Conservation (phyloP, 2,888 invertebrate genomes). For the Tetranychus piercei region DNA sequence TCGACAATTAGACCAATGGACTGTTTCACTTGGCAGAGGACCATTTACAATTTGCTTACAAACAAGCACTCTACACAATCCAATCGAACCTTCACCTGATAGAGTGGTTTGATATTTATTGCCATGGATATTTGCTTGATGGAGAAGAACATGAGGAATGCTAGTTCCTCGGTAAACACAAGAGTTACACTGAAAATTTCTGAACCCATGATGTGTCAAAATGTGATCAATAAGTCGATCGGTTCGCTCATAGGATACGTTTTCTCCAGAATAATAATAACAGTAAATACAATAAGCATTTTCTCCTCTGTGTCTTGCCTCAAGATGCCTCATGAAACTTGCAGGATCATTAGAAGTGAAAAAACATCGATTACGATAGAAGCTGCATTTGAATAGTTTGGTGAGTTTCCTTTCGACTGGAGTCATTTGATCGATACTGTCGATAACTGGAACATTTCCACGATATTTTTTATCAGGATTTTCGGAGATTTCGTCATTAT, state of each 20-base stretch:
- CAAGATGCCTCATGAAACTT: neutral
- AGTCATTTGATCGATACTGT: neutral
- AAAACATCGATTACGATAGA: conserved; percentile 3
- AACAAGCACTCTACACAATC: neutral
- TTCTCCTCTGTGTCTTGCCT: neutral
- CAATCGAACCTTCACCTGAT: neutral
- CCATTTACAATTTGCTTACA: neutral
- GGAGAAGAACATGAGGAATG: conserved; percentile 12
- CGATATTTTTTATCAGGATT: neutral
- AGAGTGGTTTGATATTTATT: conserved; percentile 15
- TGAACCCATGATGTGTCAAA: neutral
- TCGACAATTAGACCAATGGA: neutral
- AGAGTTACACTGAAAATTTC: conserved; percentile 17
- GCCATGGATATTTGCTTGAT: conserved; percentile 15
- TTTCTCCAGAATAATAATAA: neutral
- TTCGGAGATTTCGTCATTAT: neutral
- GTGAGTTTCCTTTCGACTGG: neutral
- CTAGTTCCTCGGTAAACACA: conserved; percentile 16
- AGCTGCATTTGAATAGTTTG: conserved; percentile 5
- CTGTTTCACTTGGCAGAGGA: neutral
- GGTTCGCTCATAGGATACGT: neutral
- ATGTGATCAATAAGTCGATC: conserved; percentile 12
- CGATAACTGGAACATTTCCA: neutral
- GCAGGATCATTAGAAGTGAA: neutral
- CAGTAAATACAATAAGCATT: neutral